A percentile compares a stretch with the other conserved stretches of the same genome.
phyloP scores from a whole-genome alignment of 2,888 invertebrate species.

The Campoletis raptor region DNA sequence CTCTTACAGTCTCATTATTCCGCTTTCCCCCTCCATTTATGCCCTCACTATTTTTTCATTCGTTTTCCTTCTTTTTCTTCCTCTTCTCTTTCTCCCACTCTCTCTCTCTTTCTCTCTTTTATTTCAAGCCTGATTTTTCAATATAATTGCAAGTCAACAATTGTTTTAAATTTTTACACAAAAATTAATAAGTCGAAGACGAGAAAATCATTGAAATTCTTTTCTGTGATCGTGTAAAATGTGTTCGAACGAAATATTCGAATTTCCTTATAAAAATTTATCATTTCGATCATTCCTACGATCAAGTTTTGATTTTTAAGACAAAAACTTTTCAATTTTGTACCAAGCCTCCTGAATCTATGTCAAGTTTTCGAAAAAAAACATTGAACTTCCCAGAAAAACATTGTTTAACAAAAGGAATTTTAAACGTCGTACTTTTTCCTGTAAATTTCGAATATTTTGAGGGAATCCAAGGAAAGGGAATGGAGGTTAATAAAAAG shows the following conservation, averaged over 20 bases:
- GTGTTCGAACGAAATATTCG: too few relatives aligned
- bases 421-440: background rate
- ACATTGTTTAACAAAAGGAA: background rate
- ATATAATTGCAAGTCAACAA: background rate
- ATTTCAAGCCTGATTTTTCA: conserved; percentile 17
- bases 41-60: conserved; percentile 38
- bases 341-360: background rate
- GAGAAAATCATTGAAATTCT: background rate
- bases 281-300: too few relatives aligned
- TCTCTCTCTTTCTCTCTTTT: background rate
- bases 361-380: background rate
- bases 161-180: background rate
- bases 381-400: background rate
- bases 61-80: conserved; percentile 12
- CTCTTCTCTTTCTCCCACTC: background rate
- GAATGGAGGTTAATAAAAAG: background rate
- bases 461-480: background rate
- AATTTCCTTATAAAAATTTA: too few relatives aligned
- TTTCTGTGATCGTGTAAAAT: too few relatives aligned
- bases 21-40: conserved; percentile 42
- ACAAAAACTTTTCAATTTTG: background rate
- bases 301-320: too few relatives aligned
- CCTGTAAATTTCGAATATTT: background rate
- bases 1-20: conserved; percentile 57
- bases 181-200: background rate